phyloP scores from a whole-genome alignment of 1,140 invertebrate genomes.

The Delia radicum region DNA sequence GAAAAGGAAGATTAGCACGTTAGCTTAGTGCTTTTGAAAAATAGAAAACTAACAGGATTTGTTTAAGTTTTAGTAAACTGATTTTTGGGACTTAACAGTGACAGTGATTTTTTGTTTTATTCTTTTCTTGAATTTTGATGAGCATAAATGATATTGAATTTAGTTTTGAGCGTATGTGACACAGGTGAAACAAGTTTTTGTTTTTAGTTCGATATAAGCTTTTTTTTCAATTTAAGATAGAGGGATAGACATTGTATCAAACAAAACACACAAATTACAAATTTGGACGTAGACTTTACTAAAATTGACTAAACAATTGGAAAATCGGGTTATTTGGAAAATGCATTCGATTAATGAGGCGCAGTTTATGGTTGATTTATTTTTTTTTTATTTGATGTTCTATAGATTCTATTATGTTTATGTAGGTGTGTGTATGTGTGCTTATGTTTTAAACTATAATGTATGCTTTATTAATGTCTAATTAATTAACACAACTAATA shows the following conservation, averaged over 20 bases:
- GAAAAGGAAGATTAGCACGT: not conserved
- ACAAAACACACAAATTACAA: not conserved
- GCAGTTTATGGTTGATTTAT: not conserved
- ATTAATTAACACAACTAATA: not conserved
- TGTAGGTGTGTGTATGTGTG: not conserved
- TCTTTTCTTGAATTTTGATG: not conserved
- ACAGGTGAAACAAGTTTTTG: not conserved
- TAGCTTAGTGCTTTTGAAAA: not conserved
- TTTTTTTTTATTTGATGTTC: not conserved
- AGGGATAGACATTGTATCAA: not conserved
- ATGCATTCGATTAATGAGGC: constrained; percentile 19
- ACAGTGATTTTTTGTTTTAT: not conserved
- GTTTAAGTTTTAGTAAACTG: not conserved
- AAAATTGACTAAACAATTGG: not conserved
- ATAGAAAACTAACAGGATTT: not conserved
- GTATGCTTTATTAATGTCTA: not conserved
- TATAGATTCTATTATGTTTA: not conserved
- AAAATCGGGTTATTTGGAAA: not conserved
- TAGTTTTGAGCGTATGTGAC: not conserved
- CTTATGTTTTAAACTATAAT: not conserved
- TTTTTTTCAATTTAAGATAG: not conserved
- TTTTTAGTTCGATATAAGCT: not conserved
- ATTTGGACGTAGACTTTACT: not conserved
- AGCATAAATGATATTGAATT: not conserved
- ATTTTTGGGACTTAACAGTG: not conserved